Conservation (phyloP, 2,113 vertebrate genomes). For the Lethenteron camtschaticum region DNA sequence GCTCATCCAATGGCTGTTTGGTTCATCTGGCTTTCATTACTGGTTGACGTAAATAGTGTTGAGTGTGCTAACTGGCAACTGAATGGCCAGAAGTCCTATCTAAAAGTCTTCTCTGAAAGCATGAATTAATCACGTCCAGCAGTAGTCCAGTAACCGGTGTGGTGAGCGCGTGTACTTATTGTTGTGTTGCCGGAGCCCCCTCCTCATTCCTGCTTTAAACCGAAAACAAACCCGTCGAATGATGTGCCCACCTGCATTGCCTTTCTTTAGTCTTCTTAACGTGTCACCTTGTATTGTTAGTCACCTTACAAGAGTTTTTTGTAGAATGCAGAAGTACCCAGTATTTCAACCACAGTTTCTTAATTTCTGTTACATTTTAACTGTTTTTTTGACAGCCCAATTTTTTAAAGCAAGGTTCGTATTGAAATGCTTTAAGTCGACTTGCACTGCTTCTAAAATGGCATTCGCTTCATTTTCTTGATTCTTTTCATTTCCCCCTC, state of each 20-base stretch:
- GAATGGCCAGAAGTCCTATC: constrained; percentile 25
- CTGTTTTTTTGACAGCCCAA: constrained; percentile 99
- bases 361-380: constrained; percentile 99
- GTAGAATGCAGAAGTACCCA: constrained; percentile 26
- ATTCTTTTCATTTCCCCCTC: not conserved
- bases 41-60: constrained; percentile 38
- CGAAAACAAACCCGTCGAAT: no score
- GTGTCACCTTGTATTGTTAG: no score
- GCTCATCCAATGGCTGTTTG: no score
- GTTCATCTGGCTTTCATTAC: constrained; percentile 35
- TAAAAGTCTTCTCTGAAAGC: no score
- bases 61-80: constrained; percentile 49
- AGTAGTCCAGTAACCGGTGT: no score
- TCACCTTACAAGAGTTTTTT: no score
- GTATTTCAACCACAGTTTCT: constrained; percentile 83
- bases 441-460: constrained; percentile 99
- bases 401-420: constrained; percentile 99
- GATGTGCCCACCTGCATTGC: no score
- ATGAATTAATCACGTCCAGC: no score
- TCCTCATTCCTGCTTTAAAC: no score
- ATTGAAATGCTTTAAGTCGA: constrained; percentile 99
- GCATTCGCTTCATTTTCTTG: constrained; percentile 18
- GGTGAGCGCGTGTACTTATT: no score
- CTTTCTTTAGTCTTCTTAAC: no score
- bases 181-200: no score